Conservation (phyloP, 2,888 invertebrate species). For the Andrena chrysosceles region DNA sequence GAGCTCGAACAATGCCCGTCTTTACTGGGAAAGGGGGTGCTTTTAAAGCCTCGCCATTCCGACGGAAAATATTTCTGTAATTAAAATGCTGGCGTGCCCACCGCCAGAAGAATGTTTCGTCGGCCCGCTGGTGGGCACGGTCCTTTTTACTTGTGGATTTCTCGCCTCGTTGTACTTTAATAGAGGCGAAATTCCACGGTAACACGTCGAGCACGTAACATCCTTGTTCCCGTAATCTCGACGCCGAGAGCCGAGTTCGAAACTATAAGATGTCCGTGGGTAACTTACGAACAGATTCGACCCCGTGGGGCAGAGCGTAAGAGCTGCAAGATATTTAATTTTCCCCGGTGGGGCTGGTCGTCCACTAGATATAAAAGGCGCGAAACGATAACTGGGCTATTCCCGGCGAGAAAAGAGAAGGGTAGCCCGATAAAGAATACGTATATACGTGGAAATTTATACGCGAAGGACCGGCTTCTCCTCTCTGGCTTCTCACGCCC, state of each 20-base stretch:
- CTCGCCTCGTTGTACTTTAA: constrained; percentile 49
- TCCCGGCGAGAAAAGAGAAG: constrained; percentile 4
- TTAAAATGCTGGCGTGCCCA: constrained; percentile 38
- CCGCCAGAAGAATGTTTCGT: constrained; percentile 17
- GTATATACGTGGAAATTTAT: constrained; percentile 42
- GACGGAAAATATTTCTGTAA: constrained; percentile 45
- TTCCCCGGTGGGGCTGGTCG: constrained; percentile 42
- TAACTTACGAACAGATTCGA: constrained; percentile 49
- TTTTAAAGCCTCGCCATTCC: not conserved
- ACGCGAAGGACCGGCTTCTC: constrained; percentile 3
- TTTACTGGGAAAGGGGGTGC: not conserved
- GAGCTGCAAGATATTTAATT: constrained; percentile 72
- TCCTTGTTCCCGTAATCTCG: constrained; percentile 51
- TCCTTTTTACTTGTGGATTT: constrained; percentile 47
- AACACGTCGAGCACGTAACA: constrained; percentile 53
- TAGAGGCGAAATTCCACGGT: constrained; percentile 53
- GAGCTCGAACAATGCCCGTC: constrained; percentile 1
- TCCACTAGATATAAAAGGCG: constrained; percentile 60
- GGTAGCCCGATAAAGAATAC: constrained; percentile 24
- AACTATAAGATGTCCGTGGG: constrained; percentile 59
- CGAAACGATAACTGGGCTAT: constrained; percentile 58
- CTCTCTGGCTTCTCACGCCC: not conserved
- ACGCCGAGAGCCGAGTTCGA: constrained; percentile 46
- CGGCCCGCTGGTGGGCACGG: not conserved
- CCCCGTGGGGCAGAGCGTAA: constrained; percentile 27